phyloP scores from a whole-genome alignment of 2,888 invertebrate genomes.

The Ametastegia equiseti region DNA sequence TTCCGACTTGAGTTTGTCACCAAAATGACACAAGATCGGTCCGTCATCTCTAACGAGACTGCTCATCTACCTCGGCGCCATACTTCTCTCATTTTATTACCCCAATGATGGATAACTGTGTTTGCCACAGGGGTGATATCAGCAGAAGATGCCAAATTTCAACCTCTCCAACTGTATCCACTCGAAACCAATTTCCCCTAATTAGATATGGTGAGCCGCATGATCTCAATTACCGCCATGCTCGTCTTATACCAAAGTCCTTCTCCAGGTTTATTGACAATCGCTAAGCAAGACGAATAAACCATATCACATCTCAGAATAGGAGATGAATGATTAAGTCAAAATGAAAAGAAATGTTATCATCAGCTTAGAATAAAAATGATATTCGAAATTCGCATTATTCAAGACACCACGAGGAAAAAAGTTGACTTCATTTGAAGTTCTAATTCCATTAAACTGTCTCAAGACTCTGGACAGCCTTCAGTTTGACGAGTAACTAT shows the following conservation, averaged over 20 bases:
- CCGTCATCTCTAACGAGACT: slow-evolving; percentile 16
- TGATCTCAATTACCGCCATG: no score
- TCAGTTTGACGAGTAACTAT: no score
- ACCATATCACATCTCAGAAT: background rate
- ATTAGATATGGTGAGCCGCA: no score
- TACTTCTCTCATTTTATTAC: background rate
- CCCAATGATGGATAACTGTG: background rate
- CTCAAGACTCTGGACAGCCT: background rate
- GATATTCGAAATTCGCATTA: background rate
- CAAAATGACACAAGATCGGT: slow-evolving; percentile 14
- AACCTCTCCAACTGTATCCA: background rate
- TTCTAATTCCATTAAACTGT: no score
- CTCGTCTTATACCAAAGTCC: no score
- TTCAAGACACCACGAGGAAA: background rate
- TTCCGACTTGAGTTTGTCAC: slow-evolving; percentile 37
- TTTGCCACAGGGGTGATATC: background rate
- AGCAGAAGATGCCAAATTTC: background rate
- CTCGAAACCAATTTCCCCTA: background rate
- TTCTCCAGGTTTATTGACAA: background rate
- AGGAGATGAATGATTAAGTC: background rate
- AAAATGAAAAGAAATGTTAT: background rate
- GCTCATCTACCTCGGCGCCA: slow-evolving; percentile 6
- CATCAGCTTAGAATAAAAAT: background rate
- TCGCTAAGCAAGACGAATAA: background rate
- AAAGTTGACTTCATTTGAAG: background rate